phyloP scores from a whole-genome alignment of 2,113 vertebrate species.

The Amphiprion ocellaris region DNA sequence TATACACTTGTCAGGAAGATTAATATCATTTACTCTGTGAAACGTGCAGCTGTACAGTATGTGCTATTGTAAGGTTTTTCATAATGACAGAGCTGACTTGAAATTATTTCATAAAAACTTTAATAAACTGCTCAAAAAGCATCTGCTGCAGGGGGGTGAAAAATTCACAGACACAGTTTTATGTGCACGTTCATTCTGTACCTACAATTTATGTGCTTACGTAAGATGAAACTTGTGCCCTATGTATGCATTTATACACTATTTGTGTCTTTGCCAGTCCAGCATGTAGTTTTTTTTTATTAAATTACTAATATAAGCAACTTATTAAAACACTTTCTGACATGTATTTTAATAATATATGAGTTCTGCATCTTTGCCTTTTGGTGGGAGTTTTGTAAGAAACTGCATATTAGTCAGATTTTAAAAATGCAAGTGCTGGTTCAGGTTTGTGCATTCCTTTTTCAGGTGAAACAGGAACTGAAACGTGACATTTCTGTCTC shows the following conservation, averaged over 20 bases:
- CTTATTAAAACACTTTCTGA: not conserved
- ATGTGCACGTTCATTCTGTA: constrained; percentile 33
- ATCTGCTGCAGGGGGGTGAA: constrained; percentile 42
- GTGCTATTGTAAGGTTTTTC: constrained; percentile 53
- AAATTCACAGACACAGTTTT: constrained; percentile 46
- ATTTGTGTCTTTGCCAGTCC: not conserved
- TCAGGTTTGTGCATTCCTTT: constrained; percentile 11
- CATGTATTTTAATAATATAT: not conserved
- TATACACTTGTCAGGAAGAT: constrained; percentile 70
- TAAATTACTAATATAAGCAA: not conserved
- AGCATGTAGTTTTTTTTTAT: not conserved
- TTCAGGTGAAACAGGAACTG: constrained; percentile 44
- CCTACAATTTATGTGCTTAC: constrained; percentile 16
- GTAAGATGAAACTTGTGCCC: not conserved
- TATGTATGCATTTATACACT: constrained; percentile 8
- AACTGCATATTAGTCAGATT: constrained; percentile 22
- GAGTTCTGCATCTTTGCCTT: not conserved
- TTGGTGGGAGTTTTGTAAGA: not conserved
- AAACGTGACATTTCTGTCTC: constrained; percentile 30
- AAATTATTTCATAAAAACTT: constrained; percentile 63
- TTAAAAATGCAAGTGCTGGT: not conserved
- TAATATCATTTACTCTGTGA: constrained; percentile 67
- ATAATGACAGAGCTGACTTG: constrained; percentile 52
- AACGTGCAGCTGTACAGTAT: constrained; percentile 29
- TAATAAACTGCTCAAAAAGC: constrained; percentile 48